phyloP scores from a whole-genome alignment of 2,113 vertebrate genomes.

The Petrocephalus zakoni region DNA sequence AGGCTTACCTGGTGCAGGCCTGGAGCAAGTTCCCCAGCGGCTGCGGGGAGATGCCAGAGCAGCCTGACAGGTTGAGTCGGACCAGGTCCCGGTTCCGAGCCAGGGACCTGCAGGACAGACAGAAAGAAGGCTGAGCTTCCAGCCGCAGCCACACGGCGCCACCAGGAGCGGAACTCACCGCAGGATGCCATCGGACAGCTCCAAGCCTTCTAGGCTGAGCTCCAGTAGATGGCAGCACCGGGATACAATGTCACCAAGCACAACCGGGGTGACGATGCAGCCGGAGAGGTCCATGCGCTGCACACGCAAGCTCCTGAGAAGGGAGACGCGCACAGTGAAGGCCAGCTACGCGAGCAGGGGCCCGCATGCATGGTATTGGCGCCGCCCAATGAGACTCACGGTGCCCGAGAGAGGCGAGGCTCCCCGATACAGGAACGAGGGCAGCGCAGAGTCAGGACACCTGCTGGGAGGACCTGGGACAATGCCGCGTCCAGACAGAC shows the following conservation, averaged over 20 bases:
- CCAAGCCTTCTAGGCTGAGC: slow-evolving; percentile 80
- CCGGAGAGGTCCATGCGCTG: slow-evolving; percentile 81
- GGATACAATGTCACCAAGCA: slow-evolving; percentile 67
- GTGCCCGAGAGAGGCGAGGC: slow-evolving; percentile 53
- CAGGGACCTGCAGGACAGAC: slow-evolving; percentile 59
- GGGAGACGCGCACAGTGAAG: not conserved
- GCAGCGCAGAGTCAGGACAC: slow-evolving; percentile 74
- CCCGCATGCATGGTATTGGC: not conserved
- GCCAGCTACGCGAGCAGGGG: not conserved
- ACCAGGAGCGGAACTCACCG: slow-evolving; percentile 54
- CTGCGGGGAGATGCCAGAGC: slow-evolving; percentile 71
- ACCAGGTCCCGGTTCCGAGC: slow-evolving; percentile 64
- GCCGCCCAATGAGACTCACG: slow-evolving; percentile 56
- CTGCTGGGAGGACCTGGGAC: slow-evolving; percentile 66
- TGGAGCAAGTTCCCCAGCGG: slow-evolving; percentile 64
- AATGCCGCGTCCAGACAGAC: slow-evolving; percentile 65
- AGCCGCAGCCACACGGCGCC: no score
- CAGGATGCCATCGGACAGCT: slow-evolving; percentile 73
- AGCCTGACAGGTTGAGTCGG: slow-evolving; percentile 80
- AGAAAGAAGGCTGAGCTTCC: not conserved
- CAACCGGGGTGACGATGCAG: slow-evolving; percentile 59
- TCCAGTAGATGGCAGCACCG: slow-evolving; percentile 67
- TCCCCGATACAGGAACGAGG: slow-evolving; percentile 72
- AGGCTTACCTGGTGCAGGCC: slow-evolving; percentile 65
- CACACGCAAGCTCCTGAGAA: slow-evolving; percentile 65